phyloP scores from a whole-genome alignment of 1,140 invertebrate species.

The Papilio glaucus region DNA sequence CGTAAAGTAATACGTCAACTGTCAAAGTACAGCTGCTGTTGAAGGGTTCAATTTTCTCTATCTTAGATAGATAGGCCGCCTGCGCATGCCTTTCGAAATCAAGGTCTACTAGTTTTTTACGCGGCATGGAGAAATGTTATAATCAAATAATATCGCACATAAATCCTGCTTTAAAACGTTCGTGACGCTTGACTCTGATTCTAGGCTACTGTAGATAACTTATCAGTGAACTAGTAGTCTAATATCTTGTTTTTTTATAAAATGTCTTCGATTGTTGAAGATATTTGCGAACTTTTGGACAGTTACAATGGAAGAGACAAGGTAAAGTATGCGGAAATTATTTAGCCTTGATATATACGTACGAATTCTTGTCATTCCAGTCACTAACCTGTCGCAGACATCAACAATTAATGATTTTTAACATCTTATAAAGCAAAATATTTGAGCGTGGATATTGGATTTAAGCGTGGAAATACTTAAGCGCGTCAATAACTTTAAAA shows the following conservation, averaged over 20 bases:
- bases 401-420: not conserved
- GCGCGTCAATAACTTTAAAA: not conserved
- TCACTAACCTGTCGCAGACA: conserved; percentile 44
- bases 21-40: conserved; percentile 43
- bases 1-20: conserved; percentile 41
- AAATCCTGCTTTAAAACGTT: conserved; percentile 55
- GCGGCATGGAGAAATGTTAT: conserved; percentile 68
- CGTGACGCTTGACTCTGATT: conserved; percentile 27
- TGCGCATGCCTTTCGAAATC: conserved; percentile 59
- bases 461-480: too few species aligned
- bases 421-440: not conserved
- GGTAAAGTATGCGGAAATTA: conserved; percentile 74
- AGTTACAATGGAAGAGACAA: conserved; percentile 79
- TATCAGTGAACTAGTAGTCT: conserved; percentile 54
- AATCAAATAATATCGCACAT: conserved; percentile 55
- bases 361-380: conserved; percentile 45
- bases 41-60: conserved; percentile 34
- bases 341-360: conserved; percentile 53
- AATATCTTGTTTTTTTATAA: conserved; percentile 43
- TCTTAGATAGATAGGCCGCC: conserved; percentile 7
- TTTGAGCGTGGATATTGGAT: not conserved
- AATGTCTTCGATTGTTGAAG: conserved; percentile 73
- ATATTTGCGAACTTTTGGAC: conserved; percentile 77
- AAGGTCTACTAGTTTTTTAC: conserved; percentile 60
- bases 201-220: conserved; percentile 48